Evolutionary conservation across 2,113 vertebrate genomes (phyloP).

Genomic region (Cercocebus atys): DNA sequence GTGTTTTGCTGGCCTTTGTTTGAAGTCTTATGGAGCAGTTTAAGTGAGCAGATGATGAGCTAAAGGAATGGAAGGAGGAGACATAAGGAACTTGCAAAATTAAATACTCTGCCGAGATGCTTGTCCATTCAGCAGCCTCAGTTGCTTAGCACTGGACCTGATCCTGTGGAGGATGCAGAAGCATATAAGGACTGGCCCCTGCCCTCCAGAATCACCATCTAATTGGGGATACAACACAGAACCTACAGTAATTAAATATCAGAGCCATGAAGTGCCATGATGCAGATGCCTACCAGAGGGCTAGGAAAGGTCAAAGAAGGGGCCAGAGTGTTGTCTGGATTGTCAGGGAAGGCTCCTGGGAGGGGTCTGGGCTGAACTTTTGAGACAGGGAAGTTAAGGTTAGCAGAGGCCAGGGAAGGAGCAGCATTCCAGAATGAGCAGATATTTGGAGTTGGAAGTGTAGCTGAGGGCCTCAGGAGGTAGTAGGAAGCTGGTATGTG

Average conservation of each 20-base stretch:
- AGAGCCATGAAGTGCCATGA: neutral
- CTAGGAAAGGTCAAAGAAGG: neutral
- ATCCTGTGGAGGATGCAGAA: neutral
- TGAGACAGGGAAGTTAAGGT: neutral
- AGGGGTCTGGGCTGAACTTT: neutral
- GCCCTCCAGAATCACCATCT: neutral
- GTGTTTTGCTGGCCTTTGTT: neutral
- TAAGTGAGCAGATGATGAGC: slow-evolving; percentile 8
- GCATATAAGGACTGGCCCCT: neutral
- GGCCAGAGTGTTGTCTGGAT: neutral
- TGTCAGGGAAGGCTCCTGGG: neutral
- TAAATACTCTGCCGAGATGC: neutral
- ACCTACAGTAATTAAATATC: neutral
- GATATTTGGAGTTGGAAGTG: neutral
- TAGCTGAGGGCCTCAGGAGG: neutral
- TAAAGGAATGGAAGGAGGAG: neutral
- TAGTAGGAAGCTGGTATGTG: neutral
- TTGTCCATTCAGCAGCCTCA: neutral
- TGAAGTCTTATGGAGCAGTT: slow-evolving; percentile 10
- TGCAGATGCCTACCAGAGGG: neutral
- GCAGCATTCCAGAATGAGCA: neutral
- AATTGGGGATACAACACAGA: neutral
- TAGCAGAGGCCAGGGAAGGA: neutral
- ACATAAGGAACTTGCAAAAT: neutral
- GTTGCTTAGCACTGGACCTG: neutral